A percentile compares a stretch with the other conserved stretches of the same genome.
phyloP scores from a whole-genome alignment of 2,113 vertebrate genomes.

The Channa maculata region DNA sequence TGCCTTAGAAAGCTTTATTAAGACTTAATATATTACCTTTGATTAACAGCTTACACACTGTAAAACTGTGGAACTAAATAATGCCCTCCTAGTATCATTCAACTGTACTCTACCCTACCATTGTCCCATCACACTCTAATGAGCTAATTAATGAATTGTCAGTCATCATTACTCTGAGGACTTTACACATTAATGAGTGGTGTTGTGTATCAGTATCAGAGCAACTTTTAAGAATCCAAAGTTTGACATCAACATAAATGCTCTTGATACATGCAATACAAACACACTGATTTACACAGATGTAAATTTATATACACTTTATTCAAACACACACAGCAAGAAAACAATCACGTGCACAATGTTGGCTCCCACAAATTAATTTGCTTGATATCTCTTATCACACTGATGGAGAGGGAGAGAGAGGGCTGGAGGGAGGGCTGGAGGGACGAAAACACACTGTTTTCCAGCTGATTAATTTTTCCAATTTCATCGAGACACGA shows the following conservation, averaged over 20 bases:
- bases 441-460: slow-evolving; percentile 85
- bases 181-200: slow-evolving; percentile 10
- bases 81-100: slow-evolving; percentile 14
- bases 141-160: slow-evolving; percentile 44
- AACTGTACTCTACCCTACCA: neutral
- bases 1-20: no score
- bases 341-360: slow-evolving; percentile 38
- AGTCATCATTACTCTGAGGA: slow-evolving; percentile 29
- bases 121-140: slow-evolving; percentile 18
- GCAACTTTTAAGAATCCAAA: neutral
- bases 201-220: neutral
- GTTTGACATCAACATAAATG: neutral
- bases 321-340: slow-evolving; percentile 24
- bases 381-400: slow-evolving; percentile 59
- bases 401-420: slow-evolving; percentile 44
- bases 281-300: neutral
- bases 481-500: slow-evolving; percentile 80
- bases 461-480: slow-evolving; percentile 84
- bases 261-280: neutral
- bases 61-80: slow-evolving; percentile 9
- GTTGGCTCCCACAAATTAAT: slow-evolving; percentile 58
- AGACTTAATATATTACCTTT: no score
- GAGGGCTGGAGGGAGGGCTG: slow-evolving; percentile 76
- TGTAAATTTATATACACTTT: neutral
- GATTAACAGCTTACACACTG: no score